phyloP scores from a whole-genome alignment of 2,888 invertebrate genomes.

The Zele albiditarsus region DNA sequence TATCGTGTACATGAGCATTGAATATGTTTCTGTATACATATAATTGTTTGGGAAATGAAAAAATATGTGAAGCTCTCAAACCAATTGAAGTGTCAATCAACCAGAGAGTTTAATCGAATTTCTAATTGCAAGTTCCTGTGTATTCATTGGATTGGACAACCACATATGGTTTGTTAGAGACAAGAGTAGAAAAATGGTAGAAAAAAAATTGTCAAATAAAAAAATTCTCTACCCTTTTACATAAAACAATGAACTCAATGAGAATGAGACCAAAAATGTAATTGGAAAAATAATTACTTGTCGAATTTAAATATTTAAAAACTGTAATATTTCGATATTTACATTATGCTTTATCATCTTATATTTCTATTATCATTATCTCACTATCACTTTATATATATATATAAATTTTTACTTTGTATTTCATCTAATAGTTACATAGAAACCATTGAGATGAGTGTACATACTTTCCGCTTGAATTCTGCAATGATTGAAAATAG shows the following conservation, averaged over 20 bases:
- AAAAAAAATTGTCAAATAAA: neutral
- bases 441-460: neutral
- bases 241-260: neutral
- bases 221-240: neutral
- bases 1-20: too few species aligned
- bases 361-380: neutral
- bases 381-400: neutral
- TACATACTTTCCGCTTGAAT: neutral
- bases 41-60: neutral
- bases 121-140: constrained; percentile 44
- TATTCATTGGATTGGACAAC: constrained; percentile 36
- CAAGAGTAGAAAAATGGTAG: constrained; percentile 25
- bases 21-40: neutral
- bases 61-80: constrained; percentile 15
- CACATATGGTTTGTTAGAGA: constrained; percentile 16
- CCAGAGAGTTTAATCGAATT: constrained; percentile 41
- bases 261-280: neutral
- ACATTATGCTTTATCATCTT: neutral
- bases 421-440: neutral
- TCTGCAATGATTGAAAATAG: constrained; percentile 24
- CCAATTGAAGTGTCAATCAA: constrained; percentile 31
- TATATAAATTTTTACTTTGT: neutral
- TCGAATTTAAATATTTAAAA: neutral
- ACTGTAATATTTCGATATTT: neutral
- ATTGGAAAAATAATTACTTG: neutral